Evolutionary conservation across 1,140 invertebrate genomes (phyloP).

Genomic region (Coptotermes formosanus): DNA sequence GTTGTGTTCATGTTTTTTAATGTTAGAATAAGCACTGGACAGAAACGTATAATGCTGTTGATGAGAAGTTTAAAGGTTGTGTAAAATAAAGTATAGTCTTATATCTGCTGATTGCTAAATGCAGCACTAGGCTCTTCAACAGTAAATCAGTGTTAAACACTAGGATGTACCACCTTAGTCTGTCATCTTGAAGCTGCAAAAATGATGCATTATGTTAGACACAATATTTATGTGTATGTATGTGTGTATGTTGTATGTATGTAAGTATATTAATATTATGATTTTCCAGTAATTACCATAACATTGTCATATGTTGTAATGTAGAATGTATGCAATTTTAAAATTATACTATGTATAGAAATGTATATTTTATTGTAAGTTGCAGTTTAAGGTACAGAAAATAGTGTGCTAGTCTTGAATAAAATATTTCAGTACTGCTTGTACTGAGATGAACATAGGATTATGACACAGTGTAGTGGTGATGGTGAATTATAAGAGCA

Average conservation of each 20-base stretch:
- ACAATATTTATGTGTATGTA: background rate
- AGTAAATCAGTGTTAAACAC: background rate
- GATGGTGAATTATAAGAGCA: too few relatives aligned
- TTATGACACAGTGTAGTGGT: too few relatives aligned
- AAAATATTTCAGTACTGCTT: background rate
- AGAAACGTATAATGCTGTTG: background rate
- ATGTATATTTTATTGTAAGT: background rate
- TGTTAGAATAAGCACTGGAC: background rate
- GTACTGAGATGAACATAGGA: too few relatives aligned
- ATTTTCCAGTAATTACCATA: background rate
- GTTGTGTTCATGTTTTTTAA: background rate
- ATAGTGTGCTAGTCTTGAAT: background rate
- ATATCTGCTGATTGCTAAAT: background rate
- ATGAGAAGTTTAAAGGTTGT: background rate
- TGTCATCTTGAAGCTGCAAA: background rate
- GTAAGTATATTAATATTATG: background rate
- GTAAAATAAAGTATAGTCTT: too few relatives aligned
- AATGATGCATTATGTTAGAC: background rate
- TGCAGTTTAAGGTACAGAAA: background rate
- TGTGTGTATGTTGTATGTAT: background rate
- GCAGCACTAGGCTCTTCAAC: background rate
- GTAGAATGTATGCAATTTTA: background rate
- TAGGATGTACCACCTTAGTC: background rate
- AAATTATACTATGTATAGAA: background rate
- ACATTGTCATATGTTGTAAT: background rate